Evolutionary conservation across 2,797 vertebrate species (phyloP).

Genomic region (Squalus acanthias): DNA sequence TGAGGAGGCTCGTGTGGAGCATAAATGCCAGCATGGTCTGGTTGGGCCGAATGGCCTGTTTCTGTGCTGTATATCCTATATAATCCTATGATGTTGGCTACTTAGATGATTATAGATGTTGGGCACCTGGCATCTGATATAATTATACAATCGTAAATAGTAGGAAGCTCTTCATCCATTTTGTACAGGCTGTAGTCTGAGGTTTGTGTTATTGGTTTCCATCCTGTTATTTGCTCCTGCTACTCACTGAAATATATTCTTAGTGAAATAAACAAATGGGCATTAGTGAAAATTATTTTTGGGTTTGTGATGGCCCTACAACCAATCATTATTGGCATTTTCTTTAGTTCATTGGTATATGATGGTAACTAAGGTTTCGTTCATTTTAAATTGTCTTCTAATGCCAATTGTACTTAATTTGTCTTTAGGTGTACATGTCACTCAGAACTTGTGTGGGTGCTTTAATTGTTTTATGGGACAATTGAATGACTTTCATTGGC

Average conservation of each 20-base stretch:
- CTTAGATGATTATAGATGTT: not conserved
- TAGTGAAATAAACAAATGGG: not conserved
- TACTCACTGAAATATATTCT: not conserved
- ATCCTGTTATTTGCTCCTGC: too few species aligned
- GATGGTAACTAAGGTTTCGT: not conserved
- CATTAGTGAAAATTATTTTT: not conserved
- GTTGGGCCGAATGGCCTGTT: too few species aligned
- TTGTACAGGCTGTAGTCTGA: not conserved
- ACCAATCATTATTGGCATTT: not conserved
- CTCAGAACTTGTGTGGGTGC: conserved; percentile 48
- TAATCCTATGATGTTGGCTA: not conserved
- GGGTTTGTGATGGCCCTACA: not conserved
- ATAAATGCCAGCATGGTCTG: too few species aligned
- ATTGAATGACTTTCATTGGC: conserved; percentile 60
- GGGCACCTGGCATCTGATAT: not conserved
- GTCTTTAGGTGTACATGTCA: not conserved
- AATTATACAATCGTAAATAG: not conserved
- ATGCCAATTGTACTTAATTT: not conserved
- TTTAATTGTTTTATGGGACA: conserved; percentile 59
- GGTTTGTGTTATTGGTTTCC: not conserved
- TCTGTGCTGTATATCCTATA: too few species aligned
- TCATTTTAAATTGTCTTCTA: not conserved
- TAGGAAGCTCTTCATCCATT: not conserved
- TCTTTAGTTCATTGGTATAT: not conserved
- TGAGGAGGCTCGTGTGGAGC: too few species aligned